Percentiles rank a stretch among this genome's conserved stretches.
Conservation (phyloP, 1,140 invertebrate species). For the Diorhabda elongata region DNA sequence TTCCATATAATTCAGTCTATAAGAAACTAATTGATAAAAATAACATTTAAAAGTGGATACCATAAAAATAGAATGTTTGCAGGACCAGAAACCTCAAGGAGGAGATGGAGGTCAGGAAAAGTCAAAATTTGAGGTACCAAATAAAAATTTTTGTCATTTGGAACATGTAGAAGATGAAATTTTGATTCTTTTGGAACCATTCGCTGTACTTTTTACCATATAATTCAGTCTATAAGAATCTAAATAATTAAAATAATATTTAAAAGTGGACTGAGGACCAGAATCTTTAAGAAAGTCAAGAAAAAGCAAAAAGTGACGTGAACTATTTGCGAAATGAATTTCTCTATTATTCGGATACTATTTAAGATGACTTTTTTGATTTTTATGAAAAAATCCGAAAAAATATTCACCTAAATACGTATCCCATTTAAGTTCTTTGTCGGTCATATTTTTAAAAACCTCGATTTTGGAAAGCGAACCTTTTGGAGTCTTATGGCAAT, state of each 20-base stretch:
- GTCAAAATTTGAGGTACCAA: too few relatives aligned
- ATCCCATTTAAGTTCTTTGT: slow-evolving; percentile 56
- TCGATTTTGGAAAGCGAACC: slow-evolving; percentile 52
- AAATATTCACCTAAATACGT: slow-evolving; percentile 52
- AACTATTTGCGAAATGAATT: too few relatives aligned
- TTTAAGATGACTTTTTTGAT: slow-evolving; percentile 53
- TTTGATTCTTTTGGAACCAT: slow-evolving; percentile 55
- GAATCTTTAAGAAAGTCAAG: too few relatives aligned
- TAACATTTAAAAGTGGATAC: not conserved
- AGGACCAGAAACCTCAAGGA: too few relatives aligned
- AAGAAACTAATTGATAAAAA: slow-evolving; percentile 25
- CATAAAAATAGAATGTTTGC: slow-evolving; percentile 7
- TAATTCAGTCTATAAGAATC: slow-evolving; percentile 61
- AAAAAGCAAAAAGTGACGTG: too few relatives aligned
- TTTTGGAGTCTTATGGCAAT: slow-evolving; percentile 52
- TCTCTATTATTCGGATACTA: slow-evolving; percentile 34
- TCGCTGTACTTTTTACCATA: slow-evolving; percentile 88
- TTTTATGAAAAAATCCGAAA: slow-evolving; percentile 52
- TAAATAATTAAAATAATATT: not conserved
- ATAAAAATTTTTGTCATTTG: too few relatives aligned
- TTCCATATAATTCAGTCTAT: slow-evolving; percentile 74
- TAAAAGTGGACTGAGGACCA: too few relatives aligned
- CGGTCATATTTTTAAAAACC: slow-evolving; percentile 49
- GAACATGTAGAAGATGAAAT: slow-evolving; percentile 42
- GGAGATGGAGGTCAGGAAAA: too few relatives aligned